These are phyloP conservation scores for Lates calcarifer DNA, from an alignment of 2,113 vertebrate genomes.

Conservation along the genomic window DNA sequence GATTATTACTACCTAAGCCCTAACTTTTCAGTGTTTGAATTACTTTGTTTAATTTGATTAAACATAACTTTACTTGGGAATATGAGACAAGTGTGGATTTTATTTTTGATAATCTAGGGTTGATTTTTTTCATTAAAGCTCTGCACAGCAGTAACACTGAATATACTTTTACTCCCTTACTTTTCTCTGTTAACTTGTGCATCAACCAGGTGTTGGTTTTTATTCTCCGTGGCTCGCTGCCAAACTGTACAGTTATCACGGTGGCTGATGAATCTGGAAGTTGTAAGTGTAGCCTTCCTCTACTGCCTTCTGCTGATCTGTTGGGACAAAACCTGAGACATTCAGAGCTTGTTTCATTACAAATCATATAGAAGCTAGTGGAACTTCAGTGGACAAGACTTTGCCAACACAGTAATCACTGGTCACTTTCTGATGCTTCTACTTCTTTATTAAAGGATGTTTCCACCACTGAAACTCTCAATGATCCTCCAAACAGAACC, in stretches of 20 bases:
- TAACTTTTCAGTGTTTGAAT: too few species aligned
- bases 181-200: neutral
- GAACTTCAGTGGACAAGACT: neutral
- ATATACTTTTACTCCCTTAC: neutral
- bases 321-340: neutral
- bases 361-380: neutral
- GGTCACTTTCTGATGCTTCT: neutral
- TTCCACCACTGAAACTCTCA: neutral
- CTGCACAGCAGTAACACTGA: neutral
- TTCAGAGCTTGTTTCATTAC: neutral
- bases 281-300: constrained; percentile 1
- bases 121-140: too few species aligned
- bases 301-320: neutral
- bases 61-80: too few species aligned
- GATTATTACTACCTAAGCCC: too few species aligned
- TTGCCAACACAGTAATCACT: neutral
- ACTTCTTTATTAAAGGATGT: neutral
- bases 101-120: too few species aligned
- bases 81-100: too few species aligned
- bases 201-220: neutral
- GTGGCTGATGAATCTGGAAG: neutral
- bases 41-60: too few species aligned
- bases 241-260: neutral
- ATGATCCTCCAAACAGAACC: neutral
- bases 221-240: neutral